These are phyloP conservation scores for Chaetogeoica ovagalla DNA, from an alignment of 2,888 invertebrate genomes.

Conservation along the genomic window DNA sequence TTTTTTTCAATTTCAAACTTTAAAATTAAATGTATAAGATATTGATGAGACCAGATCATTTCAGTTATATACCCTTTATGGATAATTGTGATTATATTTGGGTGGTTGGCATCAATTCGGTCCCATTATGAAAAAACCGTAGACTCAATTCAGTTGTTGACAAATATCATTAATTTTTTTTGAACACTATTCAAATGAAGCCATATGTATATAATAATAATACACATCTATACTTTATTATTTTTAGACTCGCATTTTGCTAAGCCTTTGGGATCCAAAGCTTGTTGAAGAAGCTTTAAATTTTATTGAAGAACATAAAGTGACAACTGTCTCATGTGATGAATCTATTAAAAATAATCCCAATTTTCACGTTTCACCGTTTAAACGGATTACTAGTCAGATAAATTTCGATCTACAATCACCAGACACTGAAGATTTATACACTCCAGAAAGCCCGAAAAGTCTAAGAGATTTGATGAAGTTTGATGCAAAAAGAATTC, in stretches of 20 bases:
- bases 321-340: slow-evolving; percentile 57
- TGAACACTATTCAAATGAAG: no score
- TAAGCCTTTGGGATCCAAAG: slow-evolving; percentile 83
- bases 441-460: slow-evolving; percentile 68
- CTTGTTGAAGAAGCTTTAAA: slow-evolving; percentile 83
- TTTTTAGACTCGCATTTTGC: slow-evolving; percentile 70
- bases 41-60: no score
- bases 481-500: slow-evolving; percentile 40
- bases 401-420: slow-evolving; percentile 72
- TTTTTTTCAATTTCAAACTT: no score
- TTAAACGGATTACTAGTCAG: slow-evolving; percentile 77
- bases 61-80: no score
- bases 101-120: no score
- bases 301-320: slow-evolving; percentile 78
- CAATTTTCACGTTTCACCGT: slow-evolving; percentile 67
- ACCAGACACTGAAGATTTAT: slow-evolving; percentile 74
- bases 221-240: slow-evolving; percentile 34
- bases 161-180: no score
- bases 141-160: no score
- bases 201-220: no score
- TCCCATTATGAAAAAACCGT: no score
- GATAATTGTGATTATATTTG: no score
- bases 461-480: slow-evolving; percentile 55
- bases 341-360: slow-evolving; percentile 30
- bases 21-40: no score